Conservation (phyloP, 2,888 invertebrate genomes). For the Netelia inedita region DNA sequence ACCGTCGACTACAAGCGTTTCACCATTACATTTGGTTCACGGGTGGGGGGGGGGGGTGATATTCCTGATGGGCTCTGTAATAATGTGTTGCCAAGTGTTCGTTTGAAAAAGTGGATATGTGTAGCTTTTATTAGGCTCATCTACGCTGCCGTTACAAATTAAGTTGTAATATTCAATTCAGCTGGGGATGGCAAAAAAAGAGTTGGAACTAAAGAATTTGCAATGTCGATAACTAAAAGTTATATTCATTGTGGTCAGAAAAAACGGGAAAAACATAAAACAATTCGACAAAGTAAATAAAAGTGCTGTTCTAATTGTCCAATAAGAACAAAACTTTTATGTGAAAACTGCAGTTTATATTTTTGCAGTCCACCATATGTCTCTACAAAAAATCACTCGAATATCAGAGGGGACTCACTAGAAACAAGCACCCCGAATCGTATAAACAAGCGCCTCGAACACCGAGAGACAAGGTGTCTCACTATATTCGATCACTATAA, state of each 20-base stretch:
- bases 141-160: constrained; percentile 56
- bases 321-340: constrained; percentile 43
- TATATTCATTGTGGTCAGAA: constrained; percentile 46
- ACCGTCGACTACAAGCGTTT: too few species aligned
- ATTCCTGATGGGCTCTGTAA: too few species aligned
- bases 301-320: constrained; percentile 43
- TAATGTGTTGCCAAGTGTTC: too few species aligned
- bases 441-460: too few species aligned
- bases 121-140: constrained; percentile 53
- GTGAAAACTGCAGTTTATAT: constrained; percentile 26
- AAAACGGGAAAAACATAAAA: constrained; percentile 36
- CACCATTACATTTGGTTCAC: too few species aligned
- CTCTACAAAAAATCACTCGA: constrained; percentile 34
- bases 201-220: constrained; percentile 42
- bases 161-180: constrained; percentile 52
- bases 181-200: constrained; percentile 47
- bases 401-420: constrained; percentile 8
- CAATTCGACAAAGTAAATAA: constrained; percentile 45
- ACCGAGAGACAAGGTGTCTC: constrained; percentile 37
- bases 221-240: constrained; percentile 56
- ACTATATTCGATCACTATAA: constrained; percentile 15
- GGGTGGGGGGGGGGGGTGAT: too few species aligned
- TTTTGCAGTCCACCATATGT: constrained; percentile 37
- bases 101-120: constrained; percentile 60
- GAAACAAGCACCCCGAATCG: constrained; percentile 8